A percentile compares a stretch with the other conserved stretches of the same genome.
Evolutionary conservation across 1,140 invertebrate genomes (phyloP).

Genomic region (Drosophila grimshawi): DNA sequence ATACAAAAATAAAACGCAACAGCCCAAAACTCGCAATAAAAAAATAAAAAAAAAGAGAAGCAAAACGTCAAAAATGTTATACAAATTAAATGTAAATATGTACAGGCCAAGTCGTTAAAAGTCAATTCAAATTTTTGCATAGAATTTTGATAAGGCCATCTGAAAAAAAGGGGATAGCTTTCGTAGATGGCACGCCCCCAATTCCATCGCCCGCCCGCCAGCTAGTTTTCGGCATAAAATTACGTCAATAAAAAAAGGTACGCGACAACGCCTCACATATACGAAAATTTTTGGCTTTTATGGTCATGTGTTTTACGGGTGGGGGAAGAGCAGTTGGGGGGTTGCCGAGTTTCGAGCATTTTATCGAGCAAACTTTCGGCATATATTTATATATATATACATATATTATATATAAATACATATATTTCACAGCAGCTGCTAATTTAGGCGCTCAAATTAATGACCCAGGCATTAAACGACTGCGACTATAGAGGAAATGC

Average conservation of each 20-base stretch:
- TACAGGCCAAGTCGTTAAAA: constrained; percentile 71
- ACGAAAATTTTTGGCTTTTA: constrained; percentile 7
- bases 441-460: constrained; percentile 76
- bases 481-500: constrained; percentile 21
- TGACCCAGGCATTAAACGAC: constrained; percentile 65
- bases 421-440: constrained; percentile 77
- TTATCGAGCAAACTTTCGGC: constrained; percentile 78
- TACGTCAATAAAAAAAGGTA: constrained; percentile 78
- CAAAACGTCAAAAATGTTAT: constrained; percentile 58
- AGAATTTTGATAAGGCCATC: constrained; percentile 72
- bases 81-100: constrained; percentile 78
- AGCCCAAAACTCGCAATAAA: constrained; percentile 23
- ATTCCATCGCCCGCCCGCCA: background rate
- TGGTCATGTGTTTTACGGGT: background rate
- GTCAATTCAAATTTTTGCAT: constrained; percentile 78
- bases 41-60: constrained; percentile 6
- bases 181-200: constrained; percentile 6
- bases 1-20: constrained; percentile 1
- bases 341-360: constrained; percentile 36
- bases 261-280: constrained; percentile 39
- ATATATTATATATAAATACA: background rate
- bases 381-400: constrained; percentile 23
- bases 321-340: background rate
- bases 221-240: constrained; percentile 71
- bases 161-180: background rate